Conservation (phyloP, 1,140 invertebrate species). For the Myzus persicae region DNA sequence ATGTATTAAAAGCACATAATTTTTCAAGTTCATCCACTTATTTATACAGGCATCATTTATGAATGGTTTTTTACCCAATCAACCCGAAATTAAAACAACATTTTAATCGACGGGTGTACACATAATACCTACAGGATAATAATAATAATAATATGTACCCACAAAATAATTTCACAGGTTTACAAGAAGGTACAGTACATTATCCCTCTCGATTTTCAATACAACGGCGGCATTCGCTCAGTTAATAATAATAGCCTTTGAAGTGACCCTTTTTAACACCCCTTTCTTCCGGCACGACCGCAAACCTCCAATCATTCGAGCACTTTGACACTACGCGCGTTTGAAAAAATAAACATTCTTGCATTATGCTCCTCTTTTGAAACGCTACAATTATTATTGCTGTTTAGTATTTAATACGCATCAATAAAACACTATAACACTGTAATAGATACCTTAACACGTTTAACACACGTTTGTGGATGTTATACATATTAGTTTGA, state of each 20-base stretch:
- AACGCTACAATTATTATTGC: neutral
- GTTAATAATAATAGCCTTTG: conserved; percentile 52
- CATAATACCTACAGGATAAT: neutral
- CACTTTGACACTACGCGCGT: conserved; percentile 26
- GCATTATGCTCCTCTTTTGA: neutral
- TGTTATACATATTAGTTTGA: neutral
- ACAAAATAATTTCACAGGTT: conserved; percentile 26
- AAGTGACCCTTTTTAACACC: conserved; percentile 58
- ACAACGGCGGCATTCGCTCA: conserved; percentile 18
- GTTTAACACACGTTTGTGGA: neutral
- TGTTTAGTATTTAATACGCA: neutral
- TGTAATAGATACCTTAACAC: neutral
- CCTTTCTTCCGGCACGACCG: conserved; percentile 39
- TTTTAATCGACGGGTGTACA: neutral
- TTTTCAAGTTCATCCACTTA: neutral
- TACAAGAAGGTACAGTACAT: neutral
- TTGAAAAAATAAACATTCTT: conserved; percentile 49
- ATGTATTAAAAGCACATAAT: too few species aligned
- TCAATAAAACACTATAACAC: neutral
- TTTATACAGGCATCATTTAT: neutral
- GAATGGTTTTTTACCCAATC: neutral
- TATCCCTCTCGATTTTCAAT: conserved; percentile 38
- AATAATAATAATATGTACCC: neutral
- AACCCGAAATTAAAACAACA: neutral
- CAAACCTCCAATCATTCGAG: conserved; percentile 50